These are phyloP conservation scores for Anadara kagoshimensis DNA, from an alignment of 1,140 invertebrate species.

Conservation along the genomic window DNA sequence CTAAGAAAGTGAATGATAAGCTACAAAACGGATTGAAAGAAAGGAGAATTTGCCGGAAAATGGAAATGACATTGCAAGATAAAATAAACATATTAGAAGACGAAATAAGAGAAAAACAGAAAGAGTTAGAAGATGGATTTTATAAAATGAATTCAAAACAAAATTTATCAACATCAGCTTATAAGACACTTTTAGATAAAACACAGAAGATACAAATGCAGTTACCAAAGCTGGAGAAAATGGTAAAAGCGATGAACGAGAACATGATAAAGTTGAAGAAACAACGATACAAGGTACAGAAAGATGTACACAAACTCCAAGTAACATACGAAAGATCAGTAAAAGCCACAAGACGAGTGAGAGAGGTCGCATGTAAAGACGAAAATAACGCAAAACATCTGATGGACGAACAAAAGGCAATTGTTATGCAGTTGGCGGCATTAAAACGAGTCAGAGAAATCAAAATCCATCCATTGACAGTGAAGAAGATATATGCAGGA, in stretches of 20 bases:
- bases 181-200: conserved; percentile 5
- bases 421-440: conserved; percentile 41
- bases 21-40: conserved; percentile 30
- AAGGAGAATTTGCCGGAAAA: conserved; percentile 36
- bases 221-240: conserved; percentile 15
- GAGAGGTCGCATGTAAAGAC: conserved; percentile 19
- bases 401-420: conserved; percentile 27
- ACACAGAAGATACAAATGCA: background rate
- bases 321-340: conserved; percentile 37
- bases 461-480: conserved; percentile 55
- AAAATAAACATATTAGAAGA: conserved; percentile 23
- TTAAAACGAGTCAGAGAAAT: conserved; percentile 53
- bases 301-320: conserved; percentile 45
- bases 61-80: conserved; percentile 18
- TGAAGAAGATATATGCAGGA: conserved; percentile 55
- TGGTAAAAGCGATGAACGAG: conserved; percentile 18
- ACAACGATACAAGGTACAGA: conserved; percentile 36
- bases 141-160: conserved; percentile 2
- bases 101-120: conserved; percentile 22
- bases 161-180: background rate
- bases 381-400: conserved; percentile 29
- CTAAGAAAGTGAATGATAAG: conserved; percentile 32
- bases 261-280: conserved; percentile 28
- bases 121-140: conserved; percentile 11
- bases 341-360: conserved; percentile 22